Conservation (phyloP, 2,888 invertebrate species). For the Drosophila birchii region DNA sequence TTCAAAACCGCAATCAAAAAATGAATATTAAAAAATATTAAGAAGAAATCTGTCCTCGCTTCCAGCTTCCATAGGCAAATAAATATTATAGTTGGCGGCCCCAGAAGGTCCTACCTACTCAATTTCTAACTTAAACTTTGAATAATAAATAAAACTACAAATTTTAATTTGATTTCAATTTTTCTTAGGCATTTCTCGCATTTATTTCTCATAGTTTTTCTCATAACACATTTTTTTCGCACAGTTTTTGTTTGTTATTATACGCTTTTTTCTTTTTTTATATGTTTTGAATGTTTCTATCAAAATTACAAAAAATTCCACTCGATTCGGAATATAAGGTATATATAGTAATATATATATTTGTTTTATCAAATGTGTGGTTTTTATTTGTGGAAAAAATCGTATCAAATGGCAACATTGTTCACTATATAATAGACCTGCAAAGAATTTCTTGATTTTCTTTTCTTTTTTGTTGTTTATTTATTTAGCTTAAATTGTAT, state of each 20-base stretch:
- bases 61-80: no score
- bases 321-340: conserved; percentile 79
- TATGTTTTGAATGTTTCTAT: conserved; percentile 76
- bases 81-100: no score
- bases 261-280: conserved; percentile 48
- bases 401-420: conserved; percentile 79
- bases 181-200: conserved; percentile 72
- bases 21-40: no score
- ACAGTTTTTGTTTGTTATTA: conserved; percentile 50
- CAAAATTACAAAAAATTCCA: conserved; percentile 80
- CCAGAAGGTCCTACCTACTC: no score
- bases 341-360: conserved; percentile 54
- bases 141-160: conserved; percentile 16
- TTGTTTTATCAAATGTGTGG: conserved; percentile 72
- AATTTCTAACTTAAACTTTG: no score
- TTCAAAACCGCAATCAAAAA: no score
- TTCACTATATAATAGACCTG: conserved; percentile 79
- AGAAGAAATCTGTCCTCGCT: no score
- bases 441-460: conserved; percentile 71
- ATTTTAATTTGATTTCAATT: conserved; percentile 27
- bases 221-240: conserved; percentile 59
- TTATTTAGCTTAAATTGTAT: conserved; percentile 22
- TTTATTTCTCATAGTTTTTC: conserved; percentile 66
- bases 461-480: conserved; percentile 30
- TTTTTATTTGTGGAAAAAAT: conserved; percentile 66